Base-by-base conservation (phyloP, 2,888 invertebrate species). In the Torymus aiolomorphi region DNA sequence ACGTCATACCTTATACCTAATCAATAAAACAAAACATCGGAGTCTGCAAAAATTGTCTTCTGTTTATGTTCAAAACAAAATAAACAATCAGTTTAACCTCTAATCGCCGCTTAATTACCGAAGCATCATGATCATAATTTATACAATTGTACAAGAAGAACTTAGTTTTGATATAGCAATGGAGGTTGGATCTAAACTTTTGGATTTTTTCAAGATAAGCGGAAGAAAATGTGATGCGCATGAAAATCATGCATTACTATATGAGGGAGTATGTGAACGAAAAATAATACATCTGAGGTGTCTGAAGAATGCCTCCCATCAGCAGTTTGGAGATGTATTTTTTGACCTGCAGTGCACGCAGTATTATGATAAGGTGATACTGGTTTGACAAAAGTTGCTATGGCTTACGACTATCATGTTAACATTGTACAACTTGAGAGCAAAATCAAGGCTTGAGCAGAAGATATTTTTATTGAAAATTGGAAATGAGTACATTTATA, bases 401-500 rank as follows among this genome's bases (percentile, higher is more conserved):
- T 96, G 96, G 95, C 92, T 96, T 0, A 94, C 94, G 87, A 93
- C 95, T 1, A 93, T 97, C 5, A 92, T 94, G 51, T 88, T 97
- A 81, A 93, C 95, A 0, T 89, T 97, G 14, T 94, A 96, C 87
- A 96, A 97, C 90, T 91, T 97, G 24, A 94, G 94, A 83, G 92
- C 93, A 24, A 94, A 94, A 84, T 94, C 94, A 0, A 93, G 95
- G 95, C 0, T 93, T 96, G 76, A 96, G 96, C 81, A 94, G 95
- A 88, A 93, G 94, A 2, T 97, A 94, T 90, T 97, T 96, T 87
- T 96, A 96, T 88, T 97, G 96, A 94, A 94, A 95, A 86, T 95
- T 95, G 3, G 96, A 97, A 87, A 95, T 97, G 67, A 95, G 95
- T 76, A 93, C 93, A 49, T 96, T 96, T 86, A 95, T 97, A 80